phyloP scores from a whole-genome alignment of 2,113 vertebrate species.

The Orientallactaga bullata region DNA sequence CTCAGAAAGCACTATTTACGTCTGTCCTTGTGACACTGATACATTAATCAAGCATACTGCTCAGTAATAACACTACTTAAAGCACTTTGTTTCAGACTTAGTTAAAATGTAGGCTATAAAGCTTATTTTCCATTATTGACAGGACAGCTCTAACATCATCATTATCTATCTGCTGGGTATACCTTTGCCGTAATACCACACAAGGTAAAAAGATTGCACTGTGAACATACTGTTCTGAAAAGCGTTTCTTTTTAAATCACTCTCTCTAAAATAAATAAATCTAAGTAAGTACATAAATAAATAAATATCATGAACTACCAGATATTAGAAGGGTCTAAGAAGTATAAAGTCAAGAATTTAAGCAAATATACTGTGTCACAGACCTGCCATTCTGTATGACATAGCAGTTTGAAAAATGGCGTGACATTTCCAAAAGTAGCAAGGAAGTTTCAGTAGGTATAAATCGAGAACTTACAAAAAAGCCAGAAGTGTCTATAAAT shows the following conservation, averaged over 20 bases:
- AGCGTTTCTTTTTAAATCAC: neutral
- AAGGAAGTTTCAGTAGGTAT: constrained; percentile 8
- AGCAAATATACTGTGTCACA: neutral
- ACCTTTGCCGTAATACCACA: neutral
- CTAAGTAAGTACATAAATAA: too few relatives aligned
- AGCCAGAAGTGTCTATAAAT: neutral
- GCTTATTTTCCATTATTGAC: neutral
- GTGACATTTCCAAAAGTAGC: neutral
- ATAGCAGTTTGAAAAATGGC: neutral
- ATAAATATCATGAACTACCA: neutral
- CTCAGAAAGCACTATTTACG: constrained; percentile 28
- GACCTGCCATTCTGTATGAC: neutral
- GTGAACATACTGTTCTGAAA: neutral
- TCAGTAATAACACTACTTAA: neutral
- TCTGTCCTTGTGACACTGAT: neutral
- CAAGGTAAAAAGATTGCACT: neutral
- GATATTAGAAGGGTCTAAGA: neutral
- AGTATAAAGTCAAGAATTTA: neutral
- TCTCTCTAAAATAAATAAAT: too few relatives aligned
- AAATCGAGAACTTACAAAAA: neutral
- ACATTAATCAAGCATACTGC: neutral
- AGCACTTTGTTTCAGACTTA: neutral
- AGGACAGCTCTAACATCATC: neutral
- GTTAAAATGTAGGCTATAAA: neutral
- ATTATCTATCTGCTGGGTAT: neutral